Evolutionary conservation across 2,888 invertebrate genomes (phyloP), one percentile per base, ranked within the genome.

Genomic region (Polyploca ridens): DNA sequence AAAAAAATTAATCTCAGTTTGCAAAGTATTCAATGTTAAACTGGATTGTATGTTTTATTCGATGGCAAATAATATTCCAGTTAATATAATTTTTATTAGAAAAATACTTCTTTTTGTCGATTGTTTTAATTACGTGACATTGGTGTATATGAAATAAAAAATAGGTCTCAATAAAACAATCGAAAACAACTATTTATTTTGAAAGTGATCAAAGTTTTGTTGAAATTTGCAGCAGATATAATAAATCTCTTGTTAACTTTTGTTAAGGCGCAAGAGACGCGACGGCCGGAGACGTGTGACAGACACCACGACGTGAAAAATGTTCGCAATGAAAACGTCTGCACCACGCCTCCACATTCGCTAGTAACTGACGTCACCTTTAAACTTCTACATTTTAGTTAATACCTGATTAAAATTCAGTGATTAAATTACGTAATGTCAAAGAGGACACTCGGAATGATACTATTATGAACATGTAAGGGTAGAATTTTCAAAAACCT

Each of bases 171-270:
- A 27, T n/a, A n/a, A n/a, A n/a, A n/a, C n/a, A n/a, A n/a, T n/a
- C n/a, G n/a, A n/a, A n/a, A n/a, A 1, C 41, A 13, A 41, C 41
- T 41, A 41, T 13, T 10, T 38, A 38, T 41, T 61, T 19, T 5
- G 19, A 61, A 13, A 13, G 14, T 19, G 19, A 41, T 19, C 41
- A 38, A 41, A 16, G 27, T 27, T 61, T 41, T 5, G 13, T 13
- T 41, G 41, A 61, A 41, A 13, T 3, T 75, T 81, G 77, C 76
- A 76, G 76, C 73, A 70, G 69, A 72, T 69, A 76, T 77, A 84
- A 35, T 83, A 82, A 84, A 84, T 84, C 79, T 77, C 70, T 71
- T 76, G 76, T 82, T 84, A 84, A 84, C 82, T 86, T 85, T 84
- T 81, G 84, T 82, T 75, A 80, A 74, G 71, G 72, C 74, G 65